These are phyloP conservation scores for Cheilosia pagana DNA, from an alignment of 2,888 invertebrate genomes.

Conservation along the genomic window DNA sequence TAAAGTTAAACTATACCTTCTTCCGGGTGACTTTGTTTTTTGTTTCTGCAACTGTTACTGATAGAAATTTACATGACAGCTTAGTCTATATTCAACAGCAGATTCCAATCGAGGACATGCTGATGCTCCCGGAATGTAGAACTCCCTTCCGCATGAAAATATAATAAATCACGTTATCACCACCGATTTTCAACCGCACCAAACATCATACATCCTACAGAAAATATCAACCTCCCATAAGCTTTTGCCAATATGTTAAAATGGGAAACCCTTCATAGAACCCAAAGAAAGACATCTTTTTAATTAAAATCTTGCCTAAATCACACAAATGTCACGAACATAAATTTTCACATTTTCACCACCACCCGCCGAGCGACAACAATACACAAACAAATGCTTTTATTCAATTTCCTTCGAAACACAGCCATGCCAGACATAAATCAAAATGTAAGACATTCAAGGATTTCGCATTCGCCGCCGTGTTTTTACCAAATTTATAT, in stretches of 20 bases:
- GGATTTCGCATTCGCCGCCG: conserved; percentile 64
- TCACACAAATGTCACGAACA: conserved; percentile 74
- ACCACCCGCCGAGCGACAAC: conserved; percentile 49
- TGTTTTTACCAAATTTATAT: conserved; percentile 71
- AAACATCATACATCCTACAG: not conserved
- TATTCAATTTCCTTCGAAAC: conserved; percentile 69
- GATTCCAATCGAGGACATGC: too few species aligned
- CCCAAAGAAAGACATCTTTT: conserved; percentile 55
- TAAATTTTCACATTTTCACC: conserved; percentile 63
- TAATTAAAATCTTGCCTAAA: conserved; percentile 71
- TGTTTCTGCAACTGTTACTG: too few species aligned
- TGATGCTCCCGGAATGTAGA: too few species aligned
- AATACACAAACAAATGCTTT: conserved; percentile 66
- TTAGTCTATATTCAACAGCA: too few species aligned
- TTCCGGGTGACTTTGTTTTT: too few species aligned
- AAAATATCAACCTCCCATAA: not conserved
- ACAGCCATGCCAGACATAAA: conserved; percentile 64
- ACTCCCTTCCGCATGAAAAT: not conserved
- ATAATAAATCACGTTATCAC: conserved; percentile 11
- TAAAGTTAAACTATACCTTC: too few species aligned
- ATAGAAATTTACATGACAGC: too few species aligned
- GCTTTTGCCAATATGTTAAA: conserved; percentile 23
- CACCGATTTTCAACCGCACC: not conserved
- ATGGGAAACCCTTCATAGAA: conserved; percentile 31
- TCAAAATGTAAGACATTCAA: conserved; percentile 69